These are phyloP conservation scores for Agriotes lineatus DNA, from an alignment of 2,888 invertebrate species.

Conservation along the genomic window DNA sequence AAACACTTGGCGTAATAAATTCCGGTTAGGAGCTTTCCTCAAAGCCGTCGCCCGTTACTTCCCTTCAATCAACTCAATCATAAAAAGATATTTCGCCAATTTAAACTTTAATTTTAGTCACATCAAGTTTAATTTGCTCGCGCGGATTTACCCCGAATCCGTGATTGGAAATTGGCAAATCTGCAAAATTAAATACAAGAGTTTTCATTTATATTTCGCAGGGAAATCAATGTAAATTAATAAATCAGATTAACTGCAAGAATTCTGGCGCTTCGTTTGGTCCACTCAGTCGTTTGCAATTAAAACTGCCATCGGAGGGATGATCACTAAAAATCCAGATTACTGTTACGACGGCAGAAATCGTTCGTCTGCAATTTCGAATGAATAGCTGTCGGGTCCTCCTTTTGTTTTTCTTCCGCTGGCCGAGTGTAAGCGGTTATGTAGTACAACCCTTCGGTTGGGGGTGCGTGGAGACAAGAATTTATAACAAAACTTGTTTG, in stretches of 20 bases:
- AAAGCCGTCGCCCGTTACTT: constrained; percentile 6
- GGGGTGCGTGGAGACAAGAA: constrained; percentile 12
- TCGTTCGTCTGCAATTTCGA: constrained; percentile 4
- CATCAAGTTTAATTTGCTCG: constrained; percentile 11
- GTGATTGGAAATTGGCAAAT: constrained; percentile 21
- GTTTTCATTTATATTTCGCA: constrained; percentile 16
- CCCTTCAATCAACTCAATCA: constrained; percentile 10
- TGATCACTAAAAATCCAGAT: not conserved
- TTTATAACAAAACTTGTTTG: constrained; percentile 18
- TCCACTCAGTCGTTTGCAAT: constrained; percentile 8
- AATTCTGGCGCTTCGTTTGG: not conserved
- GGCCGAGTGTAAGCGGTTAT: constrained; percentile 6
- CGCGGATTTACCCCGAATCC: not conserved
- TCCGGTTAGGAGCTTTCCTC: constrained; percentile 6
- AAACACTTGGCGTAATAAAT: constrained; percentile 8
- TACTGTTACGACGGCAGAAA: not conserved
- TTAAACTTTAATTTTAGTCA: constrained; percentile 13
- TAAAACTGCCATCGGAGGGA: not conserved
- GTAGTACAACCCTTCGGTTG: not conserved
- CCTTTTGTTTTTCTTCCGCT: constrained; percentile 13
- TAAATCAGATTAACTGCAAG: constrained; percentile 10
- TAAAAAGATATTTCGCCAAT: constrained; percentile 6
- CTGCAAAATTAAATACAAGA: constrained; percentile 13
- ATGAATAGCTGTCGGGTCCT: constrained; percentile 2
- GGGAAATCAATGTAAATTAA: constrained; percentile 17